These are phyloP conservation scores for Branchinecta lynchi DNA, from an alignment of 1,140 invertebrate genomes.

Conservation along the genomic window DNA sequence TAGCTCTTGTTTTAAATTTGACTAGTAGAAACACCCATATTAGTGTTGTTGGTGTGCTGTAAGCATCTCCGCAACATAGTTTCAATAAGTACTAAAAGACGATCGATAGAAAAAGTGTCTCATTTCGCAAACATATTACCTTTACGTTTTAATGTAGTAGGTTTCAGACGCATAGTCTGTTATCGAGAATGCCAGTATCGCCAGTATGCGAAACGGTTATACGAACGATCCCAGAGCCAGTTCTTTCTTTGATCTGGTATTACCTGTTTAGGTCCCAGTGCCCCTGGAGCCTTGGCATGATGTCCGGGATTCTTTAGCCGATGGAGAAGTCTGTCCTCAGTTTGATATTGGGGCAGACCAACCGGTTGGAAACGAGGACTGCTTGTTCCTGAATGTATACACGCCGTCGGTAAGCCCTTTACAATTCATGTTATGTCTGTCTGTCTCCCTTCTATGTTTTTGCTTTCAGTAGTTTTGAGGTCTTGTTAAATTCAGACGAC, in stretches of 20 bases:
- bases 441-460: too few species aligned
- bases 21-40: too few species aligned
- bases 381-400: conserved; percentile 44
- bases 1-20: too few species aligned
- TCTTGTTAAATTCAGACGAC: too few species aligned
- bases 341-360: conserved; percentile 28
- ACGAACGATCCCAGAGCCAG: not conserved
- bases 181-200: not conserved
- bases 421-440: too few species aligned
- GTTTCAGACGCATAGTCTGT: not conserved
- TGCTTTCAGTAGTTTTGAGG: too few species aligned
- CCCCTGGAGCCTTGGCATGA: conserved; percentile 42
- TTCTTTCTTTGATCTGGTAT: not conserved
- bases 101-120: not conserved
- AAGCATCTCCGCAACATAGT: too few species aligned
- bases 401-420: conserved; percentile 14
- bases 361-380: conserved; percentile 41
- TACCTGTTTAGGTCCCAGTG: conserved; percentile 36
- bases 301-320: conserved; percentile 39
- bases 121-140: not conserved
- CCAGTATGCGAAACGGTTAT: not conserved
- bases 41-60: too few species aligned
- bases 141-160: too few species aligned
- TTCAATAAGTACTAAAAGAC: too few species aligned
- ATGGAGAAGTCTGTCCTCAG: conserved; percentile 50